phyloP scores from a whole-genome alignment of 2,797 vertebrate species.

The Mionectes olivaceus region DNA sequence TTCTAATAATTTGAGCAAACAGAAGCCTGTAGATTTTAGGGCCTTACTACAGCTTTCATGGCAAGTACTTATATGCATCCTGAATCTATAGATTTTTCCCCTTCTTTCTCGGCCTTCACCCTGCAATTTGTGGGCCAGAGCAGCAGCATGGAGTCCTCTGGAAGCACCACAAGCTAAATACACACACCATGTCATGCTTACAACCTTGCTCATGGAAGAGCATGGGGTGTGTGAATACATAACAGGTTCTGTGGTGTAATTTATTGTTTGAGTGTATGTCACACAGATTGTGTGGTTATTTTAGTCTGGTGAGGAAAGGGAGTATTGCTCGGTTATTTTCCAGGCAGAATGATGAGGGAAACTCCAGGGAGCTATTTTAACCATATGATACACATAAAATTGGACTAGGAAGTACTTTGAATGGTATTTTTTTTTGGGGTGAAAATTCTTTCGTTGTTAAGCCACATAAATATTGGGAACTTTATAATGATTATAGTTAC shows the following conservation, averaged over 20 bases:
- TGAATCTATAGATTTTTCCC: background rate
- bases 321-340: background rate
- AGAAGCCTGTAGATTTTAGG: background rate
- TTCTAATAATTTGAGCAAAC: background rate
- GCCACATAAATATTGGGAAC: background rate
- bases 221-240: background rate
- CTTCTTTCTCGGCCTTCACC: background rate
- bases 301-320: background rate
- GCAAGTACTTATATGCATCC: background rate
- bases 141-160: background rate
- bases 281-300: background rate
- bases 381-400: background rate
- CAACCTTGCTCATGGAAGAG: background rate
- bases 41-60: background rate
- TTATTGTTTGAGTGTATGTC: background rate
- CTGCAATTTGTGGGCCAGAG: background rate
- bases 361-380: constrained; percentile 14
- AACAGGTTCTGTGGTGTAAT: background rate
- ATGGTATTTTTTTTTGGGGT: background rate
- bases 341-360: background rate
- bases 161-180: background rate
- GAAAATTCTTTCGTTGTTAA: background rate
- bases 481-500: background rate
- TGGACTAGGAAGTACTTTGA: background rate
- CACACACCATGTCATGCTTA: rapidly evolving